These are phyloP conservation scores for Cichladusa arquata DNA, from an alignment of 2,113 vertebrate genomes.

Conservation along the genomic window DNA sequence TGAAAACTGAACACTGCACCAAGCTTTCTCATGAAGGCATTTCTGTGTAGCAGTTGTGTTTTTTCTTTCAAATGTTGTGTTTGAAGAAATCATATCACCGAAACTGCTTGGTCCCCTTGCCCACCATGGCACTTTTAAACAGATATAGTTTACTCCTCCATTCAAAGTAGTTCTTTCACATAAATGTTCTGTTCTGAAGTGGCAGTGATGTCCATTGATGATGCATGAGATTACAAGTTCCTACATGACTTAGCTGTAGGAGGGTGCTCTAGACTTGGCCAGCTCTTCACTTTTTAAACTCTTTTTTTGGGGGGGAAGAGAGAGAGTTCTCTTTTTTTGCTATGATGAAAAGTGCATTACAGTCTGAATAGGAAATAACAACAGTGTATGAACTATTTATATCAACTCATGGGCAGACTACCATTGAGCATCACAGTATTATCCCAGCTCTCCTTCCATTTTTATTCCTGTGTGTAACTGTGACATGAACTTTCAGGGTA, in stretches of 20 bases:
- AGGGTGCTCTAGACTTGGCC: too few species aligned
- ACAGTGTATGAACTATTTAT: not conserved
- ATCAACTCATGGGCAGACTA: not conserved
- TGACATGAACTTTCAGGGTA: not conserved
- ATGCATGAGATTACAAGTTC: not conserved
- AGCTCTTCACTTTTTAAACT: not conserved
- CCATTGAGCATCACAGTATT: not conserved
- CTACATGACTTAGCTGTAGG: not conserved
- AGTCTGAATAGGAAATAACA: not conserved
- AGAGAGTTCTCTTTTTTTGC: not conserved
- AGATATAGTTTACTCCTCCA: not conserved
- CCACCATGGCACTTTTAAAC: not conserved
- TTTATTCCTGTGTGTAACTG: not conserved
- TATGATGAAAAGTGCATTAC: not conserved
- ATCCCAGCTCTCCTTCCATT: not conserved
- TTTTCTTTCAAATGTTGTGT: not conserved
- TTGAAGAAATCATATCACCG: not conserved
- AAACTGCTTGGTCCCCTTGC: not conserved
- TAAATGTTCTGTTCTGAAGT: not conserved
- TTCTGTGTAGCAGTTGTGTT: not conserved
- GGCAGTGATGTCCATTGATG: not conserved
- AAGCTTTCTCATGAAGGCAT: not conserved
- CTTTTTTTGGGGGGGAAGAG: accelerated
- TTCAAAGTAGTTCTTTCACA: not conserved
- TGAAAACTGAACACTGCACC: not conserved